Percentiles rank a stretch among this genome's conserved stretches.
These are phyloP conservation scores for Drosophila mayaguana DNA, from an alignment of 2,888 invertebrate species.

Conservation along the genomic window DNA sequence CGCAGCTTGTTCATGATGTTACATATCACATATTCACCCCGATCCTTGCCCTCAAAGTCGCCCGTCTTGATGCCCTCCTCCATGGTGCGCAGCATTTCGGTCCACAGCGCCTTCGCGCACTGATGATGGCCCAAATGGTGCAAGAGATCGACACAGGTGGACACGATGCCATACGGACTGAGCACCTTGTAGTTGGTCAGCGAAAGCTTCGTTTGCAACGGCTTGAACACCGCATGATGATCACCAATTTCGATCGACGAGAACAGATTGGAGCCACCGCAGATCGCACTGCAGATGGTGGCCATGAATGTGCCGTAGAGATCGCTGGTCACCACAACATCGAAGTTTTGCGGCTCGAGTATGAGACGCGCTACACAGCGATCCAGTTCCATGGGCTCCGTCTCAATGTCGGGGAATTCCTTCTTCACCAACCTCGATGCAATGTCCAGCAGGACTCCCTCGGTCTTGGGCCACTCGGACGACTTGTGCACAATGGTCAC, in stretches of 20 bases:
- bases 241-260: slow-evolving; percentile 71
- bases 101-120: slow-evolving; percentile 58
- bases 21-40: slow-evolving; percentile 67
- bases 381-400: slow-evolving; percentile 67
- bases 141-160: slow-evolving; percentile 67
- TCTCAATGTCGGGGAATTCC: slow-evolving; percentile 44
- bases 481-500: slow-evolving; percentile 74
- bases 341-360: slow-evolving; percentile 65
- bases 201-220: slow-evolving; percentile 78
- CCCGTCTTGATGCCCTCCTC: slow-evolving; percentile 59
- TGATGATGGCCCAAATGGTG: slow-evolving; percentile 55
- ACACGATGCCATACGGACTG: slow-evolving; percentile 75
- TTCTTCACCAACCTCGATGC: slow-evolving; percentile 51
- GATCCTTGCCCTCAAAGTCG: slow-evolving; percentile 69
- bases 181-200: slow-evolving; percentile 62
- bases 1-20: slow-evolving; percentile 63
- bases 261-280: slow-evolving; percentile 79
- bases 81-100: slow-evolving; percentile 68
- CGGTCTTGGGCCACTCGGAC: slow-evolving; percentile 70
- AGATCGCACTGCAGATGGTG: slow-evolving; percentile 70
- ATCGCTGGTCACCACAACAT: slow-evolving; percentile 74
- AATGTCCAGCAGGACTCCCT: slow-evolving; percentile 60
- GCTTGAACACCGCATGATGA: slow-evolving; percentile 79
- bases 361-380: slow-evolving; percentile 56
- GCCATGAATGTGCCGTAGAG: slow-evolving; percentile 76